Conservation (phyloP, 2,888 invertebrate species). For the Tenthredo notha region DNA sequence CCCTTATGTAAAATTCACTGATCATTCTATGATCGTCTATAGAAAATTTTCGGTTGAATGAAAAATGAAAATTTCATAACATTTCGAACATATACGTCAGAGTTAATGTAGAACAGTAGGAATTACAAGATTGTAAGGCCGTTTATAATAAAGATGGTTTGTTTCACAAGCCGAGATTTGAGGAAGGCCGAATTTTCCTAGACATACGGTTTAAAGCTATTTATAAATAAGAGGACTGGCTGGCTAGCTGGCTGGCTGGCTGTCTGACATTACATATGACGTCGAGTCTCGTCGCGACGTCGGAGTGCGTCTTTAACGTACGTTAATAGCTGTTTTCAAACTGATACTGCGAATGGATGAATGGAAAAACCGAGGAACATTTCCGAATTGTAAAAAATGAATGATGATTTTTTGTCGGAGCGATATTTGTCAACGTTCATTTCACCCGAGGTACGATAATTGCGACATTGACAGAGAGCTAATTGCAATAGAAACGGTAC, state of each 20-base stretch:
- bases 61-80: no score
- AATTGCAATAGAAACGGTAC: neutral
- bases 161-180: slow-evolving; percentile 7
- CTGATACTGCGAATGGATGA: neutral
- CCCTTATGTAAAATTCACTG: neutral
- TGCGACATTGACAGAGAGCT: neutral
- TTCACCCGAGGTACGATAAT: neutral
- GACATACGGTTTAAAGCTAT: slow-evolving; percentile 10
- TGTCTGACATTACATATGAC: neutral
- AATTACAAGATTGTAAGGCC: neutral
- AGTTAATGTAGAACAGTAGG: neutral
- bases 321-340: slow-evolving; percentile 5
- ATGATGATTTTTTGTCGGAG: neutral
- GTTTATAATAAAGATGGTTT: slow-evolving; percentile 15
- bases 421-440: neutral
- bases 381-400: neutral
- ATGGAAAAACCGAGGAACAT: neutral
- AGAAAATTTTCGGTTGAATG: no score
- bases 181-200: slow-evolving; percentile 21
- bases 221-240: slow-evolving; percentile 11
- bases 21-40: neutral
- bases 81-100: no score
- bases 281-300: neutral
- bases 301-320: neutral
- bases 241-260: neutral